phyloP scores from a whole-genome alignment of 2,888 invertebrate genomes.

The Drosophila testacea region DNA sequence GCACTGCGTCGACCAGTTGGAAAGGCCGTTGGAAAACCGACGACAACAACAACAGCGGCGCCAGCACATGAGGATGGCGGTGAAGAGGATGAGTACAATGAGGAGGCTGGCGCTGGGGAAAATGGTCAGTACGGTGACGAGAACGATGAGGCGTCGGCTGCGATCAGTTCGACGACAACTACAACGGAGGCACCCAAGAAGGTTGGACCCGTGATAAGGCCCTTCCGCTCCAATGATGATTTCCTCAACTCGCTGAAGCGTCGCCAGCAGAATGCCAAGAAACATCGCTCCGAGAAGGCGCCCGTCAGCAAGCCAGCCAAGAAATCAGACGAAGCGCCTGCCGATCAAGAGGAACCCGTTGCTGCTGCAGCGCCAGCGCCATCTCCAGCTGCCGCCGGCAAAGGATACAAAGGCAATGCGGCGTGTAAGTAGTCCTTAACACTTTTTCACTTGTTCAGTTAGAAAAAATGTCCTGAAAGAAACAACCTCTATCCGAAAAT shows the following conservation, averaged over 20 bases:
- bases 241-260: conserved; percentile 90
- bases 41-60: conserved; percentile 82
- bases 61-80: conserved; percentile 73
- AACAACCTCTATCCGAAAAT: no score
- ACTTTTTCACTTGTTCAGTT: no score
- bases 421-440: conserved; percentile 70
- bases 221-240: conserved; percentile 92
- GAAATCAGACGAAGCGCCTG: conserved; percentile 63
- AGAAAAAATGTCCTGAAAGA: no score
- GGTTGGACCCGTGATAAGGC: conserved; percentile 88
- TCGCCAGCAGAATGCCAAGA: conserved; percentile 89
- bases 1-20: conserved; percentile 81
- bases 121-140: conserved; percentile 85
- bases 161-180: conserved; percentile 85
- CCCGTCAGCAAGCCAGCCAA: conserved; percentile 70
- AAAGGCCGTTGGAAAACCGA: conserved; percentile 66
- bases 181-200: conserved; percentile 90
- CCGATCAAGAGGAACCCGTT: conserved; percentile 70
- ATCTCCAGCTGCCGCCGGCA: conserved; percentile 63
- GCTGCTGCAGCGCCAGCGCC: conserved; percentile 71
- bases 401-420: conserved; percentile 81
- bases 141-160: conserved; percentile 86
- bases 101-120: conserved; percentile 83
- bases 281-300: conserved; percentile 86
- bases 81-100: conserved; percentile 85